Evolutionary conservation across 2,888 invertebrate species (phyloP).

Genomic region (Heliconius ismenius): DNA sequence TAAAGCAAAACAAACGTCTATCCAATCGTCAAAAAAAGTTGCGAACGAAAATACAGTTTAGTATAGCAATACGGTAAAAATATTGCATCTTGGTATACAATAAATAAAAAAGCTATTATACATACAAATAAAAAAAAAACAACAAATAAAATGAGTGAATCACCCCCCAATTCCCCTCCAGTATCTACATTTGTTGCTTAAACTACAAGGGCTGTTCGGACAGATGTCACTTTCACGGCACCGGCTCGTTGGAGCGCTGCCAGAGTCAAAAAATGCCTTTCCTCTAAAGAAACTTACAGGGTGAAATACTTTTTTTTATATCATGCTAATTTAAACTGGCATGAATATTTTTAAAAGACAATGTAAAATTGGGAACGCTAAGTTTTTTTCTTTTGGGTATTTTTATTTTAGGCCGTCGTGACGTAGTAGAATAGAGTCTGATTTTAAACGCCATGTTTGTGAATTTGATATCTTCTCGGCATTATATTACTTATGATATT

Average conservation of each 20-base stretch:
- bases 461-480: too few relatives aligned
- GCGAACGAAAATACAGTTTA: too few relatives aligned
- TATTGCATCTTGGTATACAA: neutral
- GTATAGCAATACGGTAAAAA: neutral
- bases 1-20: too few relatives aligned
- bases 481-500: too few relatives aligned
- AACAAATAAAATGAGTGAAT: constrained; percentile 17
- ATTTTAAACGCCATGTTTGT: neutral
- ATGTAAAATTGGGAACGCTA: neutral
- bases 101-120: constrained; percentile 7
- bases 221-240: constrained; percentile 44
- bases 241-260: constrained; percentile 34
- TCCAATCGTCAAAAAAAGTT: too few relatives aligned
- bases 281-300: constrained; percentile 23
- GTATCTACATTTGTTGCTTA: constrained; percentile 37
- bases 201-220: constrained; percentile 38
- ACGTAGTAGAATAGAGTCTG: neutral
- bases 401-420: neutral
- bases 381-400: neutral
- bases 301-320: constrained; percentile 16
- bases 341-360: constrained; percentile 25
- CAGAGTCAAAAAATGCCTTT: constrained; percentile 31
- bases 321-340: constrained; percentile 27
- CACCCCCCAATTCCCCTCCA: constrained; percentile 28
- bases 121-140: constrained; percentile 10